phyloP scores from a whole-genome alignment of 2,113 vertebrate species.

The Hyperoodon ampullatus region DNA sequence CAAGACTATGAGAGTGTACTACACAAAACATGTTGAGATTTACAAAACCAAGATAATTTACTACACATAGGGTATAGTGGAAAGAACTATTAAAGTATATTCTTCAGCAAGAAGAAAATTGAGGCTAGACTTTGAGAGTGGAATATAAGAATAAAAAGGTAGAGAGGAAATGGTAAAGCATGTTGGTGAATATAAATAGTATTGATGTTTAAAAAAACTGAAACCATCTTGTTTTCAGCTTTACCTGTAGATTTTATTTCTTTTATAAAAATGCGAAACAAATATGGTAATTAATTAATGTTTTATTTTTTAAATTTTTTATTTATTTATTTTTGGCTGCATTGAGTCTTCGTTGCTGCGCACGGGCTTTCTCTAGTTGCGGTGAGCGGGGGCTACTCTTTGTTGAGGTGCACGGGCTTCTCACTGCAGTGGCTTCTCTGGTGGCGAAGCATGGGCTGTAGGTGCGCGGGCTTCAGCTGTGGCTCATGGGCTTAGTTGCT shows the following conservation, averaged over 20 bases:
- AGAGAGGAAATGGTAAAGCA: background rate
- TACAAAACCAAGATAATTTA: slow-evolving; percentile 16
- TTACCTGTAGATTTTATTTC: background rate
- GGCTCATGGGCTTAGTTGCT: too few relatives aligned
- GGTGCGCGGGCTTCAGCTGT: too few relatives aligned
- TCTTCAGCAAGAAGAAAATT: background rate
- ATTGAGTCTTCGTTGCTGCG: too few relatives aligned
- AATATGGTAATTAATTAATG: background rate
- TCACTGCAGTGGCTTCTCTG: too few relatives aligned
- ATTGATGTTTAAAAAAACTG: background rate
- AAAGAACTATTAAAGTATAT: slow-evolving; percentile 41
- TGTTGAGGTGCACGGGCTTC: too few relatives aligned
- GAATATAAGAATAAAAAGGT: background rate
- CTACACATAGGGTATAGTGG: background rate
- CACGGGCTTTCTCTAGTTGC: too few relatives aligned
- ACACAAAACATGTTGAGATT: background rate
- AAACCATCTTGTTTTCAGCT: background rate
- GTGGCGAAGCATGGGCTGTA: too few relatives aligned
- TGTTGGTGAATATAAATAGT: background rate
- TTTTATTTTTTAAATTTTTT: too few relatives aligned
- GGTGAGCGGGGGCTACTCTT: too few relatives aligned
- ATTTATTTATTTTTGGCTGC: too few relatives aligned
- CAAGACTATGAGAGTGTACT: background rate
- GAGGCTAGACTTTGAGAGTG: background rate
- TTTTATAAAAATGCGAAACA: slow-evolving; percentile 8